Base-by-base conservation (phyloP, 1,140 invertebrate species). In the Drosophila kurseongensis region DNA sequence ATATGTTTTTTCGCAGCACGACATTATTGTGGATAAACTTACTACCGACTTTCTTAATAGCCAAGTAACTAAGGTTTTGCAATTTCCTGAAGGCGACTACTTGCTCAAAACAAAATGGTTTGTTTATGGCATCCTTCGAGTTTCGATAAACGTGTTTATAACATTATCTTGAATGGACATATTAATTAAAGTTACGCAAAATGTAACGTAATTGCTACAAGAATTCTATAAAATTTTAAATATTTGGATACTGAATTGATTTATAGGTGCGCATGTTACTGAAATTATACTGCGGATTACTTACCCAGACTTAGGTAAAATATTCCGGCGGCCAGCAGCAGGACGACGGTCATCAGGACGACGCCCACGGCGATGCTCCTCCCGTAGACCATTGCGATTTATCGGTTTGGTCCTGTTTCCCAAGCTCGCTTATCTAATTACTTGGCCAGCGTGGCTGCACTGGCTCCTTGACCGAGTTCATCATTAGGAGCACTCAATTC, bases 261-360 rank as follows among this genome's bases (percentile, higher is more conserved):
- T 18, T 18, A 44, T 3, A 29, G 13, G 2, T 29, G 6, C 3
- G 6, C 23, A n/a, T 8, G 13, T 16, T 0, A 40, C n/a, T 40
- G 6, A 32, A 32, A 18, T 41, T 59, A 7, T 1, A 29, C 44
- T 45, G 23, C 13, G 4, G 18, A 48, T 29, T 16, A 84, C 90
- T 84, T 52, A 91, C 90, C 90, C 58, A 91, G 63, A 61, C 90
- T 91, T 16, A 91, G 65, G 48, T 90, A 91, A 48, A 88, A 91
- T 45, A 90, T 90, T 13, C 90, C 42, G 27, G 56, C 83, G 23
- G 90, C 79, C 14, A 91, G 74, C 23, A 90, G 48, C 29, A 84
- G 51, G 47, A 91, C 62, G 47, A 90, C 68, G 51, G 62, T 65
- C 71, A 91, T 67, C 50, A 91, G 69, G 57, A 72, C 58, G 45